Evolutionary conservation across 2,113 vertebrate species (phyloP).

Genomic region (Axis porcinus): DNA sequence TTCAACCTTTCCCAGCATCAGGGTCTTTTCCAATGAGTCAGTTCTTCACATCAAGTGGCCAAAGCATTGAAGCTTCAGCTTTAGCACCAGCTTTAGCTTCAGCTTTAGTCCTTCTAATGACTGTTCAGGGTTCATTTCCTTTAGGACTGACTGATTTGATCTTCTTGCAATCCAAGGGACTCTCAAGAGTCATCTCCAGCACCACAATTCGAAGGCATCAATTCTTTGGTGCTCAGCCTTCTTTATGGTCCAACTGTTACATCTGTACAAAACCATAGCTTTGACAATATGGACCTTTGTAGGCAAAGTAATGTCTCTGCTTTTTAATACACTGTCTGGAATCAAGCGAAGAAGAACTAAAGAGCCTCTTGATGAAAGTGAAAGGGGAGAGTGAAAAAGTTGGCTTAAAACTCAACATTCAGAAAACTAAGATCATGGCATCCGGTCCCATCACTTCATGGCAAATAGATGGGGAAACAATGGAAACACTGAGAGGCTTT

Average conservation of each 20-base stretch:
- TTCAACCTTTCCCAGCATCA: not conserved
- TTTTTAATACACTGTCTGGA: not conserved
- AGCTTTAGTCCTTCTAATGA: not conserved
- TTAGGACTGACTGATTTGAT: not conserved
- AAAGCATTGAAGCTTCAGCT: not conserved
- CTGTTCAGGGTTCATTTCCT: not conserved
- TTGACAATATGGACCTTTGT: not conserved
- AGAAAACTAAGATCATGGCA: not conserved
- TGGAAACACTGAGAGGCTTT: not conserved
- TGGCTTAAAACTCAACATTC: not conserved
- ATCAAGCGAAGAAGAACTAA: not conserved
- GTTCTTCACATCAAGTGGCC: not conserved
- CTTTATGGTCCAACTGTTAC: not conserved
- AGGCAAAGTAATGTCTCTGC: not conserved
- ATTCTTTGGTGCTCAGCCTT: not conserved
- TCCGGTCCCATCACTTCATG: not conserved
- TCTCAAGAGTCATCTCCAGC: not conserved
- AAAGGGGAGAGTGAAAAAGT: not conserved
- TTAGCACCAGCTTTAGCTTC: not conserved
- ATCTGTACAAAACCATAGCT: not conserved
- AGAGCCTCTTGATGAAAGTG: not conserved
- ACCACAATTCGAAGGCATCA: not conserved
- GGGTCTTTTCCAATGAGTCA: not conserved
- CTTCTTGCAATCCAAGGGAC: not conserved
- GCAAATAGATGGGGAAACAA: not conserved